Percentiles rank a stretch among this genome's conserved stretches.
phyloP scores from a whole-genome alignment of 1,140 invertebrate species.

The Drosophila mayri region DNA sequence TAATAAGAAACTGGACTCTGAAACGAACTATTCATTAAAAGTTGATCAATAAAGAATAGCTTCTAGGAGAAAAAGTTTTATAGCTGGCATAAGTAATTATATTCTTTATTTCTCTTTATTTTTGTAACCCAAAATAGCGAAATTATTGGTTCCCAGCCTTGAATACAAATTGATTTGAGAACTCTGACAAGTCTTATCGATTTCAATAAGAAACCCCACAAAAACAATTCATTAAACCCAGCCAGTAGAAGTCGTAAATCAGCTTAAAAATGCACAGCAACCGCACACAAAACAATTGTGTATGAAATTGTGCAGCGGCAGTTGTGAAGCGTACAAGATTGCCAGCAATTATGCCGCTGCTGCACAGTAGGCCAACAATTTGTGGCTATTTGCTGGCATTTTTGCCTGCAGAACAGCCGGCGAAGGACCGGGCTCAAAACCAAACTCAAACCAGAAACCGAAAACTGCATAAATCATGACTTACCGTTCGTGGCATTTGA shows the following conservation, averaged over 20 bases:
- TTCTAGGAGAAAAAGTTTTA: too few relatives aligned
- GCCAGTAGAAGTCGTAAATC: slow-evolving; percentile 57
- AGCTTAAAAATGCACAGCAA: slow-evolving; percentile 50
- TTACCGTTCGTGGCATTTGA: slow-evolving; percentile 86
- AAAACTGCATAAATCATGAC: slow-evolving; percentile 84
- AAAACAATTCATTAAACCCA: slow-evolving; percentile 41
- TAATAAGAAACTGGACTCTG: not conserved
- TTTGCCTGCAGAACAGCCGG: slow-evolving; percentile 32
- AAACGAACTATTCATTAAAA: not conserved
- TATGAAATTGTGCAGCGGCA: slow-evolving; percentile 19
- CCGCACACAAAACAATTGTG: slow-evolving; percentile 22
- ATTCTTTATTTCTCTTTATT: not conserved
- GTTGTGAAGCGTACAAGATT: slow-evolving; percentile 41
- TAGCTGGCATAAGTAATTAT: too few relatives aligned
- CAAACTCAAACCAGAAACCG: slow-evolving; percentile 1
- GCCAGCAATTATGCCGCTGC: slow-evolving; percentile 45
- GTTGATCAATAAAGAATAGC: too few relatives aligned
- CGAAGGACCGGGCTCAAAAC: not conserved
- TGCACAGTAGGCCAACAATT: slow-evolving; percentile 52
- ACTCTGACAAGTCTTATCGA: slow-evolving; percentile 17
- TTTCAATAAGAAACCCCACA: slow-evolving; percentile 9
- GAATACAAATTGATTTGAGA: slow-evolving; percentile 2
- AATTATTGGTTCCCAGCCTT: not conserved
- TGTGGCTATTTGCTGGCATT: slow-evolving; percentile 62
- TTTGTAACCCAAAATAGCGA: slow-evolving; percentile 49